Percentiles rank a stretch among this genome's conserved stretches.
These are phyloP conservation scores for Syrista parreyssii DNA, from an alignment of 2,888 invertebrate genomes.

Conservation along the genomic window DNA sequence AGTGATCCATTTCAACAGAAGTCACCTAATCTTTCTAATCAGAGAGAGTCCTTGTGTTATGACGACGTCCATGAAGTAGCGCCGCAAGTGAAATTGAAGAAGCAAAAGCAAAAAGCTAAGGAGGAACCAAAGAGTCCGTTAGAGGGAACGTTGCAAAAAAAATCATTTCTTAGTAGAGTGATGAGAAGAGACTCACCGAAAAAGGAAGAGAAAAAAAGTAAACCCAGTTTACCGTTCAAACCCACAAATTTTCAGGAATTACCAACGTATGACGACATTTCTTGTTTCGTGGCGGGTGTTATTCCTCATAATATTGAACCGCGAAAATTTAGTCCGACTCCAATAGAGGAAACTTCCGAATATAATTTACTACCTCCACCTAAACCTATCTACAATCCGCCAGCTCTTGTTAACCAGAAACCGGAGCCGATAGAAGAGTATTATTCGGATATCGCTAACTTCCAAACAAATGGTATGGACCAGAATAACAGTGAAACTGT, in stretches of 20 bases:
- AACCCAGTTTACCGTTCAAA: not conserved
- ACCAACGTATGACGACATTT: conserved; percentile 40
- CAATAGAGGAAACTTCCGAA: conserved; percentile 32
- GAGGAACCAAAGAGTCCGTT: not conserved
- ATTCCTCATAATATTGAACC: conserved; percentile 10
- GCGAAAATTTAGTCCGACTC: conserved; percentile 13
- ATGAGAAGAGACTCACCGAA: conserved; percentile 37
- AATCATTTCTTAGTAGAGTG: conserved; percentile 52
- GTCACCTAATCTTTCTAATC: not conserved
- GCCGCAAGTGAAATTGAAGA: not conserved
- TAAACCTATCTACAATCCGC: conserved; percentile 44
- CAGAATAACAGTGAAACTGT: conserved; percentile 22
- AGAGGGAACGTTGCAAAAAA: conserved; percentile 42
- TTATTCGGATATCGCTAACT: not conserved
- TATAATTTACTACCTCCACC: conserved; percentile 56
- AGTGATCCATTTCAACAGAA: not conserved
- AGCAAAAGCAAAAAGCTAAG: not conserved
- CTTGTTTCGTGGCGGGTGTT: not conserved
- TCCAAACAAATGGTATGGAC: conserved; percentile 14
- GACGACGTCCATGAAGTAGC: conserved; percentile 28
- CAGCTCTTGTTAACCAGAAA: too few relatives aligned
- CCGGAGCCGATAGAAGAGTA: not conserved
- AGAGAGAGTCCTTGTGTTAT: conserved; percentile 20
- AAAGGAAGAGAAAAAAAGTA: conserved; percentile 28
- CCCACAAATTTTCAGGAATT: conserved; percentile 18